Base-by-base conservation (phyloP, 2,888 invertebrate species). In the Acanthosepion lycidas region DNA sequence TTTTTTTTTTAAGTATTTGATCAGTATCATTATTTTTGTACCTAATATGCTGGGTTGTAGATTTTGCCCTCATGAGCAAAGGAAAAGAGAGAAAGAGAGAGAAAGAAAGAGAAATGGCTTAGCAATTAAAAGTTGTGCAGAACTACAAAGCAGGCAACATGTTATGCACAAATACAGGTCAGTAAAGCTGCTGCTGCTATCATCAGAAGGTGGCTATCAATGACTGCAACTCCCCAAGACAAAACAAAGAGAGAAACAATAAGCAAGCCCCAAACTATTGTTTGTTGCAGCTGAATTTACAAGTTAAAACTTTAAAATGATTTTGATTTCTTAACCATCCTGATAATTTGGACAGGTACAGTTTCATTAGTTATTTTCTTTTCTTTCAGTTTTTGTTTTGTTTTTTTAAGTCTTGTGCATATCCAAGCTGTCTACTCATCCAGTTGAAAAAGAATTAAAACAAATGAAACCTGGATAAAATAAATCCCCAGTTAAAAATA, bases 321-420 rank as follows among this genome's bases (percentile, higher is more conserved):
- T 78, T 78, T 78, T 2, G 8, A n/a, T 6, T 78, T 78, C n/a
- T n/a, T 53, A 28, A 51, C n/a, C 20, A 93, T 28, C 51, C 53
- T 93, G 93, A 93, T 51, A 49, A 49, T 93, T 53, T 93, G 93
- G 93, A 93, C 93, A 51, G 93, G 93, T 93, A 93, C 93, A 93
- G 49, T 53, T 53, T n/a, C 93, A 93, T 78, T 78, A n/a, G 78
- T 78, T n/a, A 78, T 78, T 78, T 59, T 23, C 59, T 59, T 23
- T 42, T 42, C 42, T 42, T 42, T 42, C 42, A 42, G 42, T 42
- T 42, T 42, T 42, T 42, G 42, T 42, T 42, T 42, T 3, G 0
- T 59, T 23, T 20, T 23, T 59, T n/a, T 64, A 15, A 33, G 78
- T 78, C n/a, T 78, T 78, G 78, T 78, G 78, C 78, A 78, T 78